Evolutionary conservation across 1,140 invertebrate genomes (phyloP).

Genomic region (Tetragonula clypearis): DNA sequence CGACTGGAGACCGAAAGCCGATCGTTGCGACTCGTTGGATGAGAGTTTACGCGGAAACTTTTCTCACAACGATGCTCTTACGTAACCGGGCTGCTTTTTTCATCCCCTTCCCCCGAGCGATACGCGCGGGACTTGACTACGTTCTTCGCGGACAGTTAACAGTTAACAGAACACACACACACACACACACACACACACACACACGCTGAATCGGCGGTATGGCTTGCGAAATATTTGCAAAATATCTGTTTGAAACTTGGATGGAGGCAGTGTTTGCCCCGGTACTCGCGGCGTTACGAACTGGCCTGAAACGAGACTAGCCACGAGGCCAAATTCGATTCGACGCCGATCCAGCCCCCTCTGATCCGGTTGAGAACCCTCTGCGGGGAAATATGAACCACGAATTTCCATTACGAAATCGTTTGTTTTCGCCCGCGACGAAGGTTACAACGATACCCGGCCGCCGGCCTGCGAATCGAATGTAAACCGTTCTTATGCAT

Average conservation of each 20-base stretch:
- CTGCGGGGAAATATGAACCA: conserved; percentile 51
- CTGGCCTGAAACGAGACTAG: neutral
- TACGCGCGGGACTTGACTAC: too few species aligned
- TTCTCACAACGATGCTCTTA: conserved; percentile 24
- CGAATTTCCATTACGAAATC: conserved; percentile 67
- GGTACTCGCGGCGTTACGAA: neutral
- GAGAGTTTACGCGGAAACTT: conserved; percentile 38
- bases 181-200: neutral
- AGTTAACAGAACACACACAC: neutral
- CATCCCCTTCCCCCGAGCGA: neutral
- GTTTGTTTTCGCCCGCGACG: conserved; percentile 46
- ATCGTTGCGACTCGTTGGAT: neutral
- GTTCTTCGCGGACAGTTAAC: neutral
- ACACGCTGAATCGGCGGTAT: neutral
- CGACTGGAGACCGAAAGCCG: neutral
- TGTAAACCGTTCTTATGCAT: conserved; percentile 66
- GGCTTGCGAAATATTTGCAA: conserved; percentile 22
- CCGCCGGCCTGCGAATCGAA: conserved; percentile 55
- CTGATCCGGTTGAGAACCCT: neutral
- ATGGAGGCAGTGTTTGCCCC: neutral
- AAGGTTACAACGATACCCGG: conserved; percentile 58
- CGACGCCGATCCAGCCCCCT: neutral
- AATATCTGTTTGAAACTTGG: neutral
- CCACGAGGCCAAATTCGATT: neutral
- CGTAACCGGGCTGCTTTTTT: conserved; percentile 10